A percentile compares a stretch with the other conserved stretches of the same genome.
Conservation (phyloP, 2,797 vertebrate genomes). For the Micropoecilia bifurca region DNA sequence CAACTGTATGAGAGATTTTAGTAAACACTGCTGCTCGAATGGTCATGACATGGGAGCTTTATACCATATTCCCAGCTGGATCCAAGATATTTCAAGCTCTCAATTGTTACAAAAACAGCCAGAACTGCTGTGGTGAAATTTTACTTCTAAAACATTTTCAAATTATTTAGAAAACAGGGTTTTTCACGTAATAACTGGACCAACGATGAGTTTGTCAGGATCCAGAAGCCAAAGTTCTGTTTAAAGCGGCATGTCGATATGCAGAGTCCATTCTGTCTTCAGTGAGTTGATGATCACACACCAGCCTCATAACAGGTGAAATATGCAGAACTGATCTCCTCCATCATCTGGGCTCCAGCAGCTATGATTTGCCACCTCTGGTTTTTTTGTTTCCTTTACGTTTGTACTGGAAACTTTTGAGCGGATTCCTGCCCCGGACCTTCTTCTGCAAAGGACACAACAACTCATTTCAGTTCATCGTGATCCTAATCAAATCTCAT, state of each 20-base stretch:
- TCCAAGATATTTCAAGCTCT: background rate
- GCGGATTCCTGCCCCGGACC: constrained; percentile 80
- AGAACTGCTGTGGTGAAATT: too few relatives aligned
- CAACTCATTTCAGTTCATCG: background rate
- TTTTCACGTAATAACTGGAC: too few relatives aligned
- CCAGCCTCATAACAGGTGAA: background rate
- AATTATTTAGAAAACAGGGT: background rate
- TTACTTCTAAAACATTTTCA: background rate
- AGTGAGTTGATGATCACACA: background rate
- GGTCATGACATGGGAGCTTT: background rate
- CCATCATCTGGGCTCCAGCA: background rate
- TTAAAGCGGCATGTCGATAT: background rate
- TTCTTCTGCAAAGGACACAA: constrained; percentile 59
- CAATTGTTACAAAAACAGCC: background rate
- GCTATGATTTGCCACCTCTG: constrained; percentile 58
- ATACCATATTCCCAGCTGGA: background rate
- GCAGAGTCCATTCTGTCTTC: background rate
- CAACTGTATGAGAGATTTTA: background rate
- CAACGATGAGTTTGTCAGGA: background rate
- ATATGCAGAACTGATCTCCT: background rate
- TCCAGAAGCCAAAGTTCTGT: background rate
- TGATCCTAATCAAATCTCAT: background rate
- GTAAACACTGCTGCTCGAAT: background rate
- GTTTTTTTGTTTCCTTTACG: constrained; percentile 53
- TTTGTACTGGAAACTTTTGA: constrained; percentile 85